phyloP scores from a whole-genome alignment of 1,140 invertebrate species.

The Saccostrea echinata region DNA sequence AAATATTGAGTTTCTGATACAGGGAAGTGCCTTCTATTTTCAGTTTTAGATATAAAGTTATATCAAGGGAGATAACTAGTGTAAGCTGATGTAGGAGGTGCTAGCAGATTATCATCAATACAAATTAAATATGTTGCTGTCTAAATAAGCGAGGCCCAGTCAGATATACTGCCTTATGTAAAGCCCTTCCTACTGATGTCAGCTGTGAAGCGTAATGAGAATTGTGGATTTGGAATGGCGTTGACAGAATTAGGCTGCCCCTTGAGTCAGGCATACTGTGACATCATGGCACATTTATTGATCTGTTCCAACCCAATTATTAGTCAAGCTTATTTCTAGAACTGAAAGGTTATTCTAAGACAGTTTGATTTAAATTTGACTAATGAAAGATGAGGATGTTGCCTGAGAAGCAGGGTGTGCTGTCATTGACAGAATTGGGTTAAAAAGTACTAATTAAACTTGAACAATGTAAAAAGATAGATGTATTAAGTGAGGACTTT shows the following conservation, averaged over 20 bases:
- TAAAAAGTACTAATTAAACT: background rate
- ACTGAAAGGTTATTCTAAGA: background rate
- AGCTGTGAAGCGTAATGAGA: background rate
- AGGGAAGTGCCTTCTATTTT: background rate
- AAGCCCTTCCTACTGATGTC: background rate
- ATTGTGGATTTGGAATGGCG: background rate
- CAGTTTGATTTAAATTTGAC: background rate
- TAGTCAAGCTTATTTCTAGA: slow-evolving; percentile 33
- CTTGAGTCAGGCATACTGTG: background rate
- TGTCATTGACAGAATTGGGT: background rate
- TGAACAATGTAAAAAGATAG: no score
- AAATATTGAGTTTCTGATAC: background rate
- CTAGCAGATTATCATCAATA: background rate
- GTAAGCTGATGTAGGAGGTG: background rate
- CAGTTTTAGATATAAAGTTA: background rate
- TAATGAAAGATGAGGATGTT: background rate
- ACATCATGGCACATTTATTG: slow-evolving; percentile 1
- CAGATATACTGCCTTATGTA: background rate
- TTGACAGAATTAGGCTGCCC: background rate
- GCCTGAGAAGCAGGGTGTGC: no score
- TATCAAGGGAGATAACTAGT: background rate
- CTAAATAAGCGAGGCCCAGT: background rate
- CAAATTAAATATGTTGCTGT: background rate
- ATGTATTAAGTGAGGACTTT: no score
- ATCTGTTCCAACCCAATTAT: background rate